phyloP scores from a whole-genome alignment of 2,113 vertebrate species.

The Empidonax alnorum region DNA sequence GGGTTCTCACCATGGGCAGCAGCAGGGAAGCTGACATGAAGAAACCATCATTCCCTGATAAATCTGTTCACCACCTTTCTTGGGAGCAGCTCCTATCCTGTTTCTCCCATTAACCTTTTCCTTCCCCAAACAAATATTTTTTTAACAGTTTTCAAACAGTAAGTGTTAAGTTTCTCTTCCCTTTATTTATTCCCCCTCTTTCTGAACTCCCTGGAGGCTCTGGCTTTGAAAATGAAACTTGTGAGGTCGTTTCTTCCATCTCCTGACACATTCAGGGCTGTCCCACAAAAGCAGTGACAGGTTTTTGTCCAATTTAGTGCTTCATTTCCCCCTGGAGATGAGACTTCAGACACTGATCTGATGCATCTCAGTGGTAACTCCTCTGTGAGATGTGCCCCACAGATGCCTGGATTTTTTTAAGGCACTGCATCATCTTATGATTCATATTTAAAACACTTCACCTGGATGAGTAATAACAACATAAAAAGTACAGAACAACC shows the following conservation, averaged over 20 bases:
- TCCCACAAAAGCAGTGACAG: neutral
- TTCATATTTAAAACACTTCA: conserved; percentile 22
- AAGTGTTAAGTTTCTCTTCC: too few relatives aligned
- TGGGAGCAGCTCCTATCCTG: neutral
- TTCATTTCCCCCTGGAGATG: neutral
- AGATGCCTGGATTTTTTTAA: neutral
- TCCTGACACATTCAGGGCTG: neutral
- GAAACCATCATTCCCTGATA: neutral
- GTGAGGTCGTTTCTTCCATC: conserved; percentile 5
- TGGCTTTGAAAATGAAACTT: neutral
- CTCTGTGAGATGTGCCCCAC: neutral
- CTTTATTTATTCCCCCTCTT: neutral
- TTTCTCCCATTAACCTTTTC: neutral
- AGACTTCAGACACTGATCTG: neutral
- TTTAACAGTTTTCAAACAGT: neutral
- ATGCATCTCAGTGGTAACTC: neutral
- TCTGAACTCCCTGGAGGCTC: neutral
- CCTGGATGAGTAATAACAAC: conserved; percentile 17
- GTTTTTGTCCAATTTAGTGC: conserved; percentile 17
- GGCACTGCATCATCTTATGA: neutral
- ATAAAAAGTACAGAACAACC: neutral
- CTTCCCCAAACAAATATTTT: neutral
- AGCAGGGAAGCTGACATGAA: neutral
- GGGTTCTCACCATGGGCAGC: neutral
- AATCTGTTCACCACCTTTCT: neutral